phyloP scores from a whole-genome alignment of 2,797 vertebrate genomes.

The Toxotes lorentzi region DNA sequence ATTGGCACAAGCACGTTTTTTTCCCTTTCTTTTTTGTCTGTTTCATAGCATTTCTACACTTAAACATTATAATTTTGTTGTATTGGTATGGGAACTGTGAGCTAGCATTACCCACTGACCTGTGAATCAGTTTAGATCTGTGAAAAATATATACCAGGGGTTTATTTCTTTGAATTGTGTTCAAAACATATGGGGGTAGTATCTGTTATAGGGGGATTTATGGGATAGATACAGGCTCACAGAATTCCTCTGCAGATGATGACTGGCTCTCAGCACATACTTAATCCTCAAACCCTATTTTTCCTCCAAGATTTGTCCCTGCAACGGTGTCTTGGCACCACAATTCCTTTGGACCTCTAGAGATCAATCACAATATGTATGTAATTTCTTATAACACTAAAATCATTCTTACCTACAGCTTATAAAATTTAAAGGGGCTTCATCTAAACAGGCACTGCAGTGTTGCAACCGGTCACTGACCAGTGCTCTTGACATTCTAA shows the following conservation, averaged over 20 bases:
- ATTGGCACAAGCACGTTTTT: too few relatives aligned
- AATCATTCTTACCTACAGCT: neutral
- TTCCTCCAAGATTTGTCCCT: neutral
- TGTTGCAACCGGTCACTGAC: constrained; percentile 32
- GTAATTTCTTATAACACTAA: neutral
- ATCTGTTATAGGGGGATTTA: neutral
- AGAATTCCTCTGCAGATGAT: constrained; percentile 6
- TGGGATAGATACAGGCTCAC: neutral
- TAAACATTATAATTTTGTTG: too few relatives aligned
- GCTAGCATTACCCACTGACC: too few relatives aligned
- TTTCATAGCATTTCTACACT: too few relatives aligned
- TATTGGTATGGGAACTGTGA: too few relatives aligned
- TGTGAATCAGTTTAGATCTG: neutral
- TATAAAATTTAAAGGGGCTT: neutral
- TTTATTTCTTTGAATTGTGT: neutral
- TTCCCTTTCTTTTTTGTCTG: too few relatives aligned
- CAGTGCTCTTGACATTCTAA: constrained; percentile 27
- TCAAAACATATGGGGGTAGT: neutral
- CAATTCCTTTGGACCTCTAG: neutral
- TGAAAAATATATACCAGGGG: neutral
- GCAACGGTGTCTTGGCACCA: neutral
- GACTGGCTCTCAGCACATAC: neutral
- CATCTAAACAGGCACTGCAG: constrained; percentile 47
- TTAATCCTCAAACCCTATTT: constrained; percentile 6
- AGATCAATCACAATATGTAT: constrained; percentile 1